phyloP scores from a whole-genome alignment of 2,797 vertebrate species.

The Podarcis siculus region DNA sequence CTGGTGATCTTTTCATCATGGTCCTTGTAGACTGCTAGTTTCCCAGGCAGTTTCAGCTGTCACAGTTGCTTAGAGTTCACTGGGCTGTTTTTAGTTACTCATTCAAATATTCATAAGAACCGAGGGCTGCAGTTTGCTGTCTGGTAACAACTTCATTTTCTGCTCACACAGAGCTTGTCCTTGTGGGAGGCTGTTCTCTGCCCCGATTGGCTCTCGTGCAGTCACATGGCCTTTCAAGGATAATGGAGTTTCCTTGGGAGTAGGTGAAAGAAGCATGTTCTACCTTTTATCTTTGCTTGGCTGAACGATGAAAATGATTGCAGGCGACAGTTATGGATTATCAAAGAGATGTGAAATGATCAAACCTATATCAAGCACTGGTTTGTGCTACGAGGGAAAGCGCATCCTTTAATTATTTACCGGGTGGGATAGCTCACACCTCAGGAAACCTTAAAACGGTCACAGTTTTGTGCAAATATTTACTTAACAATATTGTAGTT shows the following conservation, averaged over 20 bases:
- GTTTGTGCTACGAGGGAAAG: constrained; percentile 72
- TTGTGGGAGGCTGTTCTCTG: constrained; percentile 64
- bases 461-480: constrained; percentile 88
- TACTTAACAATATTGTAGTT: constrained; percentile 83
- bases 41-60: constrained; percentile 87
- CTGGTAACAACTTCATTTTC: constrained; percentile 84
- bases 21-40: constrained; percentile 74
- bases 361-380: constrained; percentile 79
- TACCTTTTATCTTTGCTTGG: constrained; percentile 83
- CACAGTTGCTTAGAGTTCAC: constrained; percentile 87
- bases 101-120: constrained; percentile 94
- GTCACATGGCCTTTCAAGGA: constrained; percentile 75
- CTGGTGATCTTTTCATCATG: constrained; percentile 67
- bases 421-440: constrained; percentile 71
- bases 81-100: constrained; percentile 87
- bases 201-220: constrained; percentile 57
- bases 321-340: constrained; percentile 85
- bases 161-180: constrained; percentile 74
- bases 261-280: constrained; percentile 69
- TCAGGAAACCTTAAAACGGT: constrained; percentile 79
- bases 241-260: constrained; percentile 80
- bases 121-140: constrained; percentile 80
- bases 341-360: constrained; percentile 80
- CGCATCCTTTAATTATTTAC: constrained; percentile 88
- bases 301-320: constrained; percentile 80